These are phyloP conservation scores for Pogona vitticeps DNA, from an alignment of 2,113 vertebrate species.

Conservation along the genomic window DNA sequence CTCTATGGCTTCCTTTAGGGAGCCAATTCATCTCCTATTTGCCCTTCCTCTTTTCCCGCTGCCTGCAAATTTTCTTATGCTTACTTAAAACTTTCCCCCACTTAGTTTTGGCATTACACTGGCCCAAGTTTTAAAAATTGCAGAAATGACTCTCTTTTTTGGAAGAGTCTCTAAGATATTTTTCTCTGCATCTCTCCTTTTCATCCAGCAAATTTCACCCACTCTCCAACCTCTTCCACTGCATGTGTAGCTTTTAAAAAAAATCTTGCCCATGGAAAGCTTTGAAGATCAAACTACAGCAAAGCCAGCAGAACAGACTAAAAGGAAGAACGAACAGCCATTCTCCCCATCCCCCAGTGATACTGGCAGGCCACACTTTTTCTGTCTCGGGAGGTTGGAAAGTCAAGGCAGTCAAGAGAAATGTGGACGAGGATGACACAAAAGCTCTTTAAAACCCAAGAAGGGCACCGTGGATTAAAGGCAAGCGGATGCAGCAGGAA, in stretches of 20 bases:
- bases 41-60: no score
- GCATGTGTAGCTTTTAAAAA: not conserved
- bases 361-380: not conserved
- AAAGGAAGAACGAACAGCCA: not conserved
- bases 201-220: not conserved
- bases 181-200: no score
- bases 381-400: not conserved
- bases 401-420: slow-evolving; percentile 13
- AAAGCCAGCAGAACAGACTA: not conserved
- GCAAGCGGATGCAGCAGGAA: not conserved
- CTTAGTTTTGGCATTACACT: not conserved
- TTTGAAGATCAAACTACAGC: not conserved
- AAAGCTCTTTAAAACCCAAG: fast-evolving
- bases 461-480: not conserved
- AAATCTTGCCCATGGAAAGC: not conserved
- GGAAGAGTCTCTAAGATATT: not conserved
- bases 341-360: no score
- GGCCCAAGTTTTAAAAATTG: not conserved
- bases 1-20: no score
- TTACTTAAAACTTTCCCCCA: no score
- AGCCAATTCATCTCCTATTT: no score
- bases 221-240: not conserved
- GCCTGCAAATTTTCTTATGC: no score
- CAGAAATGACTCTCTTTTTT: not conserved
- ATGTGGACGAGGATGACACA: not conserved